Evolutionary conservation across 92 coral and sea anemone genomes (phyloP).

Genomic region (Heliopora coerulea): DNA sequence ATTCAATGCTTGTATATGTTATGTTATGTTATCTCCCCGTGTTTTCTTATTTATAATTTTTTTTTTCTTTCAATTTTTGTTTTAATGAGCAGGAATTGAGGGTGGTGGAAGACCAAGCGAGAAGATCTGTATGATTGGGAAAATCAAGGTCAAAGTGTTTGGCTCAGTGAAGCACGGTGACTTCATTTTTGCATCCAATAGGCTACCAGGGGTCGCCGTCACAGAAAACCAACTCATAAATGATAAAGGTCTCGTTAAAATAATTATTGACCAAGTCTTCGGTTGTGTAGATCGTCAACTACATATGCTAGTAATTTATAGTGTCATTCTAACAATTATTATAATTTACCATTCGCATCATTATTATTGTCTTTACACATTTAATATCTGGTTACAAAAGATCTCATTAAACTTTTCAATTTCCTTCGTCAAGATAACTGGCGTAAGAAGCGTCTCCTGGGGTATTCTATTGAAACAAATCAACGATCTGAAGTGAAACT

Average conservation of each 20-base stretch:
- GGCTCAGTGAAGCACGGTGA: slow-evolving; percentile 41
- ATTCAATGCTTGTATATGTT: too few relatives aligned
- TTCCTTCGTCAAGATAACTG: slow-evolving; percentile 5
- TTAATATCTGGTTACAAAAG: too few relatives aligned
- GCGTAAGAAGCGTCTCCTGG: slow-evolving; percentile 30
- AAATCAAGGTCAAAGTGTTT: slow-evolving; percentile 4
- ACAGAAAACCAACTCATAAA: slow-evolving; percentile 16
- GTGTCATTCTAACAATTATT: too few relatives aligned
- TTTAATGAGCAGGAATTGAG: too few relatives aligned
- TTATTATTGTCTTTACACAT: too few relatives aligned
- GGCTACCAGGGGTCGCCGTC: slow-evolving; percentile 17
- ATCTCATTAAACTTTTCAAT: too few relatives aligned
- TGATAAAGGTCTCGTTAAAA: slow-evolving; percentile 14
- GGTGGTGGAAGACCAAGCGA: slow-evolving; percentile 2
- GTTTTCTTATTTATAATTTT: too few relatives aligned
- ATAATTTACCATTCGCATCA: too few relatives aligned
- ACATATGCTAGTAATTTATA: too few relatives aligned
- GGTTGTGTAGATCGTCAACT: not conserved
- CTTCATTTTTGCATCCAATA: slow-evolving; percentile 24
- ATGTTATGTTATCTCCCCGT: not conserved
- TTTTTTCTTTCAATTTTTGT: too few relatives aligned
- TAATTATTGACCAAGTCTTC: not conserved
- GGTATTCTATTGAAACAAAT: slow-evolving; percentile 17
- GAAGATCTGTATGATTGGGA: slow-evolving; percentile 31
- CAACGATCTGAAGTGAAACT: not conserved